Evolutionary conservation across 2,113 vertebrate genomes (phyloP).

Genomic region (Strigops habroptila): DNA sequence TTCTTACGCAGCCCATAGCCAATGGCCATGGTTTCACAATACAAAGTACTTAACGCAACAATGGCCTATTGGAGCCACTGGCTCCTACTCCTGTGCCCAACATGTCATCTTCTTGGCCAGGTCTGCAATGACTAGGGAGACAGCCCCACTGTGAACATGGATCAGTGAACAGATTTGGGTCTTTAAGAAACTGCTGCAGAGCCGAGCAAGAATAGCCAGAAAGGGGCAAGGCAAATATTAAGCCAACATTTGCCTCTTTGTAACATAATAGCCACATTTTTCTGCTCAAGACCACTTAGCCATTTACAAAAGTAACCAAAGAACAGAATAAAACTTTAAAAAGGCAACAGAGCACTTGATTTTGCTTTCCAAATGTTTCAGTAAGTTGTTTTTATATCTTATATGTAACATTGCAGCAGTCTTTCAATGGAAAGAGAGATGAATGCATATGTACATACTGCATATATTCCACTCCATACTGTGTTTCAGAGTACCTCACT

Average conservation of each 20-base stretch:
- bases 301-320: background rate
- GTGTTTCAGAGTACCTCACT: background rate
- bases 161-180: background rate
- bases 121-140: background rate
- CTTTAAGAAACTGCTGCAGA: background rate
- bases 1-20: background rate
- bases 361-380: background rate
- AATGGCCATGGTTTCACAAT: background rate
- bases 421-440: background rate
- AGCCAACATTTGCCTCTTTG: background rate
- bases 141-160: background rate
- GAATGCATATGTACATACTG: background rate
- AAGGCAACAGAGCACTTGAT: background rate
- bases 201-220: background rate
- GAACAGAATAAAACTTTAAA: background rate
- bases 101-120: background rate
- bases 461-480: background rate
- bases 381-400: background rate
- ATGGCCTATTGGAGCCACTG: background rate
- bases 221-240: background rate
- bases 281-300: background rate
- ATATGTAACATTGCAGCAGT: background rate
- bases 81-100: background rate
- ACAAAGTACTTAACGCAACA: background rate
- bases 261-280: background rate